Conservation (phyloP, 2,113 vertebrate genomes). For the Phalacrocorax pelagicus region DNA sequence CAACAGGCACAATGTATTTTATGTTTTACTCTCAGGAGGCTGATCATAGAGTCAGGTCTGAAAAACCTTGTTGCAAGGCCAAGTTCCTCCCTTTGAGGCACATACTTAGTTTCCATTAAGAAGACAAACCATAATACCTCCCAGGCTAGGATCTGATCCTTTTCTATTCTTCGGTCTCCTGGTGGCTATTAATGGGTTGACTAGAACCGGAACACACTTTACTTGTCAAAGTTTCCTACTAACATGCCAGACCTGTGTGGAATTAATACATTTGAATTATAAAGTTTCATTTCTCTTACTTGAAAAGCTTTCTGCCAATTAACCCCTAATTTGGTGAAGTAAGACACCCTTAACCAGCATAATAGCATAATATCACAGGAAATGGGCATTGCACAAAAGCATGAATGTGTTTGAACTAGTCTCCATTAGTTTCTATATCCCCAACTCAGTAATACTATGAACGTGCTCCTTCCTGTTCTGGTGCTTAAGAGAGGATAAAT, state of each 20-base stretch:
- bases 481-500: background rate
- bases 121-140: background rate
- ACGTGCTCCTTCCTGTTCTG: background rate
- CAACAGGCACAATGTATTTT: background rate
- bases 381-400: background rate
- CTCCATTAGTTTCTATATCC: background rate
- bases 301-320: background rate
- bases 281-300: background rate
- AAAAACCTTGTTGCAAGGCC: background rate
- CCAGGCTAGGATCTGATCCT: background rate
- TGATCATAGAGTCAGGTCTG: background rate
- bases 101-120: background rate
- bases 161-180: background rate
- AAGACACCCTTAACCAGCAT: background rate
- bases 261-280: background rate
- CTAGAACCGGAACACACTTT: background rate
- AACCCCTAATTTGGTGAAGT: background rate
- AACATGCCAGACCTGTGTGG: background rate
- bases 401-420: background rate
- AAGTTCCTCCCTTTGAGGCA: background rate
- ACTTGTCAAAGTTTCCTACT: background rate
- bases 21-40: background rate
- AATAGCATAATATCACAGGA: background rate
- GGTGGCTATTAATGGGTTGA: background rate
- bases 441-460: background rate